These are phyloP conservation scores for Eptesicus fuscus DNA, from an alignment of 2,113 vertebrate genomes.

Conservation along the genomic window DNA sequence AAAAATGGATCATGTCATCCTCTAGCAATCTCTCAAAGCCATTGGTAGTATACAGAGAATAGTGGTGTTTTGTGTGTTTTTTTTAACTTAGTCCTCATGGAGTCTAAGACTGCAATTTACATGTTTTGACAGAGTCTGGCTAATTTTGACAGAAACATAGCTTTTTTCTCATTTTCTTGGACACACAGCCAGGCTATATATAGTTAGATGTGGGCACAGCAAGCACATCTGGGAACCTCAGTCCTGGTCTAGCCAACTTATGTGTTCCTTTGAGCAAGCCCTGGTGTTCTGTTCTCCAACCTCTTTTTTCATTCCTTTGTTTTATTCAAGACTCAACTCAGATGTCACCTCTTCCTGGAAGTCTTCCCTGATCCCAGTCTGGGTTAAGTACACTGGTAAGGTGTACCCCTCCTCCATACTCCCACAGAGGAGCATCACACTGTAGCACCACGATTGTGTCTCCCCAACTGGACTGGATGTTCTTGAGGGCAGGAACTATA, in stretches of 20 bases:
- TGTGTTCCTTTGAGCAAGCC: not conserved
- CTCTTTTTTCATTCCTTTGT: not conserved
- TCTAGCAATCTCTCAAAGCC: not conserved
- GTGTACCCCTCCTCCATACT: fast-evolving
- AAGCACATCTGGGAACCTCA: not conserved
- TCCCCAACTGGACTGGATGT: not conserved
- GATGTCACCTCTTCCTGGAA: not conserved
- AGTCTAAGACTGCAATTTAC: not conserved
- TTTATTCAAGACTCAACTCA: not conserved
- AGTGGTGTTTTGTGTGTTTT: not conserved
- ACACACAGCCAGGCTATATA: not conserved
- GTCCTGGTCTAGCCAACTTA: not conserved
- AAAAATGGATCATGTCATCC: not conserved
- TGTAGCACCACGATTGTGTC: fast-evolving
- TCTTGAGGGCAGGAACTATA: not conserved
- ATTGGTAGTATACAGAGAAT: not conserved
- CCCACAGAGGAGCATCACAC: not conserved
- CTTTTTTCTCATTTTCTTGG: not conserved
- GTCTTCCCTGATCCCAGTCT: not conserved
- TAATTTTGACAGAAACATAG: not conserved
- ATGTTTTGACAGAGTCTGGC: not conserved
- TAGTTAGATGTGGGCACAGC: not conserved
- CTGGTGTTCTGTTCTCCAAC: not conserved
- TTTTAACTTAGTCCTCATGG: not conserved
- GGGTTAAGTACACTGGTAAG: not conserved